phyloP scores from a whole-genome alignment of 2,888 invertebrate genomes.

The Amorpha juglandis region DNA sequence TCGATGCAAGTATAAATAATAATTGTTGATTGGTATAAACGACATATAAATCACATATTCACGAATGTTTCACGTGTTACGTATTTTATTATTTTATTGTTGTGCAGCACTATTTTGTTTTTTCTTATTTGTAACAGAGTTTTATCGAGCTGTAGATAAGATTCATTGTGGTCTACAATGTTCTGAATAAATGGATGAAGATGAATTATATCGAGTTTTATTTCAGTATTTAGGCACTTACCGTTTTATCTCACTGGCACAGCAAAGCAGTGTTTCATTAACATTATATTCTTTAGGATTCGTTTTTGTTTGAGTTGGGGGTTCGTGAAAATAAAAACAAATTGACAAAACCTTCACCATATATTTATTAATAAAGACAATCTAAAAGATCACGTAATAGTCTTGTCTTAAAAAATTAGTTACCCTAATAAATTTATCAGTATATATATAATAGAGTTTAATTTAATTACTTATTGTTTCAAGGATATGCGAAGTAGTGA shows the following conservation, averaged over 20 bases:
- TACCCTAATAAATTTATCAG: constrained; percentile 84
- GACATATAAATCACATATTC: constrained; percentile 6
- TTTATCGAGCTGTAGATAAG: constrained; percentile 75
- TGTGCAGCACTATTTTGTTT: constrained; percentile 77
- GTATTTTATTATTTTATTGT: constrained; percentile 75
- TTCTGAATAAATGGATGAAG: constrained; percentile 79
- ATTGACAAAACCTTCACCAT: constrained; percentile 83
- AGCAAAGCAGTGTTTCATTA: background rate
- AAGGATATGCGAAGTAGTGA: constrained; percentile 84
- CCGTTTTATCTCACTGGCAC: background rate
- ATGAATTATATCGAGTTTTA: constrained; percentile 43
- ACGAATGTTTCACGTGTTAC: constrained; percentile 48
- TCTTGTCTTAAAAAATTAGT: constrained; percentile 84
- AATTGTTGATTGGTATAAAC: constrained; percentile 15
- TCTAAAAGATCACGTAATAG: constrained; percentile 85
- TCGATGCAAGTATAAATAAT: constrained; percentile 2
- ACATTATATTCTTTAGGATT: background rate
- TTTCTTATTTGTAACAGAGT: constrained; percentile 75
- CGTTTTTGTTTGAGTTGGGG: background rate
- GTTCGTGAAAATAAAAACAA: constrained; percentile 68
- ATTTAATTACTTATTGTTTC: constrained; percentile 84
- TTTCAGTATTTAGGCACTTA: constrained; percentile 35
- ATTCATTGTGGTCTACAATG: constrained; percentile 73
- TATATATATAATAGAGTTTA: constrained; percentile 80
- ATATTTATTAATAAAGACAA: constrained; percentile 85